A percentile compares a stretch with the other conserved stretches of the same genome.
Conservation (phyloP, 1,140 invertebrate genomes). For the Aphidius ervi region DNA sequence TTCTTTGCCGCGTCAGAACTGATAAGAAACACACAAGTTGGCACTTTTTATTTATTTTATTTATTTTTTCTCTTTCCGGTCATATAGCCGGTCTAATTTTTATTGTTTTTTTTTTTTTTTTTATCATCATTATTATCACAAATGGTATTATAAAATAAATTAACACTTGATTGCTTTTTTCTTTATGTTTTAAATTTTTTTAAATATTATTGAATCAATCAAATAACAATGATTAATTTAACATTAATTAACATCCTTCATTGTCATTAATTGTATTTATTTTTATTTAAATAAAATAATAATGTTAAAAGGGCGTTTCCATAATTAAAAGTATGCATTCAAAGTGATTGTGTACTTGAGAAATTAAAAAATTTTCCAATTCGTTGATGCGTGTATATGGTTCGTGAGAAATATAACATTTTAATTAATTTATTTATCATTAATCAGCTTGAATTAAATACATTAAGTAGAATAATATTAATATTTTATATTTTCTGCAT, state of each 20-base stretch:
- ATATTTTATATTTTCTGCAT: too few relatives aligned
- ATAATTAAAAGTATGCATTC: not conserved
- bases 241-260: too few relatives aligned
- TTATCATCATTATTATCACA: not conserved
- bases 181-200: not conserved
- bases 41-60: constrained; percentile 4
- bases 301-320: too few relatives aligned
- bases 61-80: not conserved
- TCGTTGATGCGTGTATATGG: not conserved
- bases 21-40: constrained; percentile 15
- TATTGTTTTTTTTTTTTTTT: constrained; percentile 1
- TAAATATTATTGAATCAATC: not conserved
- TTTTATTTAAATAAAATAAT: not conserved
- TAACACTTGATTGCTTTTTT: not conserved
- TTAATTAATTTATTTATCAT: too few relatives aligned
- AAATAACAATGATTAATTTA: too few relatives aligned
- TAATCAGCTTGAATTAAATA: too few relatives aligned
- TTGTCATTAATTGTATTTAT: too few relatives aligned
- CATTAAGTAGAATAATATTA: too few relatives aligned
- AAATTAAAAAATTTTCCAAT: constrained; percentile 10
- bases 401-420: too few relatives aligned
- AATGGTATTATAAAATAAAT: not conserved
- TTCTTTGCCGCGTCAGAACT: constrained; percentile 13
- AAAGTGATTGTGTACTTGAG: not conserved
- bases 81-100: not conserved